Conservation (phyloP, 2,113 vertebrate genomes). For the Saguinus imperator region DNA sequence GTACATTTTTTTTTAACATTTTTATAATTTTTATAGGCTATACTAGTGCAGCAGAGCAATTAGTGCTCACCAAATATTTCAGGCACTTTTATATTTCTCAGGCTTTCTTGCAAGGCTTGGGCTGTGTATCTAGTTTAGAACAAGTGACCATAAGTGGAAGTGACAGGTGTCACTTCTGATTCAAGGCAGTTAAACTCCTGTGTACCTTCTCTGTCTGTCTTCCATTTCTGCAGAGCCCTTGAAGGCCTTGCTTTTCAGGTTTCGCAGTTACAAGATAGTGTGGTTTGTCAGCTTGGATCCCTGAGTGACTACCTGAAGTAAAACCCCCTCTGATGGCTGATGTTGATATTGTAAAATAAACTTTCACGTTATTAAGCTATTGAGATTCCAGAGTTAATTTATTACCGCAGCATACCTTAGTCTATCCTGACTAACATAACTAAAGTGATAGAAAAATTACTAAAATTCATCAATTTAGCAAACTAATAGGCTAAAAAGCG, state of each 20-base stretch:
- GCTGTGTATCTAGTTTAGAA: neutral
- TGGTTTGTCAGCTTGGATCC: neutral
- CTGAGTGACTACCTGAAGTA: neutral
- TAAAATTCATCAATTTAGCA: conserved; percentile 76
- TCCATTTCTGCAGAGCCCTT: neutral
- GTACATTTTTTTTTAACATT: conserved; percentile 36
- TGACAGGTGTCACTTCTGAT: neutral
- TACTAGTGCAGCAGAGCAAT: neutral
- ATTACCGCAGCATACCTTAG: neutral
- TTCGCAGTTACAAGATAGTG: neutral
- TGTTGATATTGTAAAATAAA: neutral
- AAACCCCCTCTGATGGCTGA: neutral
- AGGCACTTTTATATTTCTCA: neutral
- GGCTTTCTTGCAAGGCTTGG: neutral
- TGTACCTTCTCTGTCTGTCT: neutral
- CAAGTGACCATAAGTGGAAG: neutral
- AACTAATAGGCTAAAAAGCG: conserved; percentile 60
- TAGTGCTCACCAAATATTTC: neutral
- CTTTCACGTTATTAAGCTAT: neutral
- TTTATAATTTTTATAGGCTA: neutral
- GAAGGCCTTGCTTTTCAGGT: neutral
- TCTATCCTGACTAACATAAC: conserved; percentile 13
- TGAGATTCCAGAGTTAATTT: neutral
- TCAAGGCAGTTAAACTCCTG: neutral
- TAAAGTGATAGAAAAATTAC: conserved; percentile 48